Conservation (phyloP, 2,113 vertebrate species). For the Myodes glareolus region DNA sequence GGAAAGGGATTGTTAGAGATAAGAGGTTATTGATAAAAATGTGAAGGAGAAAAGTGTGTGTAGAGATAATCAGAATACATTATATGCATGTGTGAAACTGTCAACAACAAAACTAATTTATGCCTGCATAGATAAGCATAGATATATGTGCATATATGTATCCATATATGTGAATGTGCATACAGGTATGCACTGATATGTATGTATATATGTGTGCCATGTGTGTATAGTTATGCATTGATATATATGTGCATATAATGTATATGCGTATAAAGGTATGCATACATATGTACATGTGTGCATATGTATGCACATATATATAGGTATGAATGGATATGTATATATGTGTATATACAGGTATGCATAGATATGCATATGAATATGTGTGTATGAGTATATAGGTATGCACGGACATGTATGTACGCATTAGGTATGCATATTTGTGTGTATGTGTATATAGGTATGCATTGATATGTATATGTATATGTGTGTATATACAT, state of each 20-base stretch:
- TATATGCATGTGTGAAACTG: not conserved
- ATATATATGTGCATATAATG: not conserved
- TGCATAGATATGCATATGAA: not conserved
- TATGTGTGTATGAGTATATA: not conserved
- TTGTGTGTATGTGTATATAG: not conserved
- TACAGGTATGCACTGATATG: not conserved
- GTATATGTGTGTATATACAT: too few species aligned
- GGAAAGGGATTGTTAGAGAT: not conserved
- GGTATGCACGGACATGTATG: not conserved
- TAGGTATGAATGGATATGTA: too few species aligned
- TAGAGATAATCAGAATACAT: not conserved
- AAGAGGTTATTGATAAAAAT: not conserved
- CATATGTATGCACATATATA: not conserved
- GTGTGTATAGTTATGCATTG: not conserved
- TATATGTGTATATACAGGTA: not conserved
- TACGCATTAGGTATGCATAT: not conserved
- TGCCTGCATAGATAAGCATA: not conserved
- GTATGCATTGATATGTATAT: not conserved
- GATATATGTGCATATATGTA: not conserved
- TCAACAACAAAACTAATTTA: not conserved
- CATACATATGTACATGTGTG: not conserved
- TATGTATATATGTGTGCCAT: not conserved
- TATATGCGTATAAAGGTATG: too few species aligned
- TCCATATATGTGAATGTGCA: not conserved
- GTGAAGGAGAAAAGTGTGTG: not conserved